Base-by-base conservation (phyloP, 2,113 vertebrate species). In the Bubalus kerabau region DNA sequence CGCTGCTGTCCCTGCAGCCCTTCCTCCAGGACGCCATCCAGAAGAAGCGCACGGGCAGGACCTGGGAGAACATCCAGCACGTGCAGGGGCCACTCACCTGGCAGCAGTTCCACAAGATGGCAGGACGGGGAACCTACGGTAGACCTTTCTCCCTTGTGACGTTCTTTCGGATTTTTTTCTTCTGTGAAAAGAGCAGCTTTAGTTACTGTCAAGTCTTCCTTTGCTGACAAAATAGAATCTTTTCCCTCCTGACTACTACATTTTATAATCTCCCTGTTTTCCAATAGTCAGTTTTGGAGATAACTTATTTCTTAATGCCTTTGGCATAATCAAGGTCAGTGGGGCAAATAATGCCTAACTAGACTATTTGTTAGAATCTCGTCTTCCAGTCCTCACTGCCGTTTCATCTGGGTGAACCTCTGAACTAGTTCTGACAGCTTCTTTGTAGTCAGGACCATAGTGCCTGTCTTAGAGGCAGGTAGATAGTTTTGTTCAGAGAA, bases 41-140 rank as follows among this genome's bases (percentile, higher is more conserved):
- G 98, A 99, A 99, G 98, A 99, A 99, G 98, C 98, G 99, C 92
- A 99, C 99, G 0, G 99, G 99, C 57, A 98, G 99, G 99, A 99
- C 99, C 71, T 99, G 99, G 99, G 99, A 99, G 96, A 99, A 99
- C 91, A 99, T 99, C 98, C 99, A 99, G 98, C 99, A 99, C 0
- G 99, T 99, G 91, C 99, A 99, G 98, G 99, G 99, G 7, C 99
- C 99, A 0, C 99, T 99, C 95, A 99, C 99, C 57, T 99, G 99
- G 99, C 99, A 99, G 98, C 99, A 99, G 88, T 99, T 99, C 98
- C 99, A 99, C 95, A 99, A 99, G 96, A 99, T 99, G 99, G 99
- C 99, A 3, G 99, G 99, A 23, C 99, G 99, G 64, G 99, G 99
- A 14, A 99, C 99, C 90, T 99, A 99, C 0, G 99, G 99, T 99